These are phyloP conservation scores for Eristalis intricaria DNA, from an alignment of 2,888 invertebrate species.

Conservation along the genomic window DNA sequence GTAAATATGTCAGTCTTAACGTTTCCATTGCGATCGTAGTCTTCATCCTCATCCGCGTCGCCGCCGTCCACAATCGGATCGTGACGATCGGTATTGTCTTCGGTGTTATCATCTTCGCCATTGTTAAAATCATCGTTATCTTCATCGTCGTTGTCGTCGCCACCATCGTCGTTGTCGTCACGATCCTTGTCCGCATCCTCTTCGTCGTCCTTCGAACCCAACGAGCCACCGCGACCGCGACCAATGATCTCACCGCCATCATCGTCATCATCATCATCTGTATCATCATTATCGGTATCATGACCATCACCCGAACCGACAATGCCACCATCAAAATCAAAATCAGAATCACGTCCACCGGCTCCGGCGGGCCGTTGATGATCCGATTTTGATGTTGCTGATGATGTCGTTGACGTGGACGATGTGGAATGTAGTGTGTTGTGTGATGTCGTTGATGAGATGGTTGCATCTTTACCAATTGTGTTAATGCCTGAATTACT, in stretches of 20 bases:
- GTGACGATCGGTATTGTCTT: constrained; percentile 61
- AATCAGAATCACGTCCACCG: constrained; percentile 72
- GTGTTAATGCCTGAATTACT: constrained; percentile 79
- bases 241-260: constrained; percentile 73
- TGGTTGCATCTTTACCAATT: constrained; percentile 79
- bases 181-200: constrained; percentile 59
- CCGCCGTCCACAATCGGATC: constrained; percentile 54
- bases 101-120: constrained; percentile 58
- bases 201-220: constrained; percentile 51
- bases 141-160: constrained; percentile 47
- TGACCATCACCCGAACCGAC: constrained; percentile 75
- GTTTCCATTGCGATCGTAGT: constrained; percentile 70
- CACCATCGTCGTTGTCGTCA: constrained; percentile 39
- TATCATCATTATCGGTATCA: constrained; percentile 70
- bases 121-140: too few relatives aligned
- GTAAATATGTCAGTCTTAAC: constrained; percentile 75
- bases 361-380: constrained; percentile 19
- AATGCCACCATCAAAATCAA: constrained; percentile 73
- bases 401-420: constrained; percentile 43
- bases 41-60: constrained; percentile 61
- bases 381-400: constrained; percentile 66
- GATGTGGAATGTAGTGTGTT: constrained; percentile 54
- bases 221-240: constrained; percentile 32
- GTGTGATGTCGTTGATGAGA: constrained; percentile 72
- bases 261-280: constrained; percentile 72